Conservation (phyloP, 2,888 invertebrate genomes). For the Tortrix viridana region DNA sequence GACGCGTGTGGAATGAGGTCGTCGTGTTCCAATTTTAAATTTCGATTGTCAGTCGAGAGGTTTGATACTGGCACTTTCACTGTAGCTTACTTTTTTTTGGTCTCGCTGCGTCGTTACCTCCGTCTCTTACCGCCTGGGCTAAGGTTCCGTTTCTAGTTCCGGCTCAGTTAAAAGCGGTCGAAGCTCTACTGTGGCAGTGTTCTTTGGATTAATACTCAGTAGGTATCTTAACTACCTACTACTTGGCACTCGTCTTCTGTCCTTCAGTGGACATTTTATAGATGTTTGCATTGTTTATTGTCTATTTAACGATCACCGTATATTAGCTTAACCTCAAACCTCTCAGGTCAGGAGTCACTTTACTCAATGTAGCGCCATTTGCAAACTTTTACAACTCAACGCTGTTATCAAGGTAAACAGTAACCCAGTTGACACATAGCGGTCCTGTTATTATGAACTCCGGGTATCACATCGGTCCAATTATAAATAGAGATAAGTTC, state of each 20-base stretch:
- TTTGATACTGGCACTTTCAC: conserved; percentile 69
- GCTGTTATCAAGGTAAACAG: conserved; percentile 36
- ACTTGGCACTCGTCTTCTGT: background rate
- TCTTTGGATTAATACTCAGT: conserved; percentile 12
- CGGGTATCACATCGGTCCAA: conserved; percentile 61
- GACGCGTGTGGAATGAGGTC: conserved; percentile 74
- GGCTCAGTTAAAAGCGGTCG: conserved; percentile 42
- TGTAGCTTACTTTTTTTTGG: conserved; percentile 47
- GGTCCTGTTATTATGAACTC: conserved; percentile 59
- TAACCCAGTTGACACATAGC: conserved; percentile 55
- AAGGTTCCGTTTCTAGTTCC: conserved; percentile 52
- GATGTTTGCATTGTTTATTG: conserved; percentile 10
- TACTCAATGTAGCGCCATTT: conserved; percentile 5
- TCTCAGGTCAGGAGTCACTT: background rate
- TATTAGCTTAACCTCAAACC: background rate
- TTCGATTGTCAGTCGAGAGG: conserved; percentile 64
- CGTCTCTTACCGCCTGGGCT: conserved; percentile 37
- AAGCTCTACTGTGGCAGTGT: conserved; percentile 11
- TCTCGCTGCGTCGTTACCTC: conserved; percentile 26
- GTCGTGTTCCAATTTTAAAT: conserved; percentile 77
- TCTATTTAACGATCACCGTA: background rate
- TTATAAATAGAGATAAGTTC: conserved; percentile 76
- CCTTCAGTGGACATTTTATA: conserved; percentile 10
- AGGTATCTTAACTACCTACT: conserved; percentile 12
- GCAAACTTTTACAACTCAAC: conserved; percentile 41